phyloP scores from a whole-genome alignment of 2,113 vertebrate species.

The Neodon shergylaensis region DNA sequence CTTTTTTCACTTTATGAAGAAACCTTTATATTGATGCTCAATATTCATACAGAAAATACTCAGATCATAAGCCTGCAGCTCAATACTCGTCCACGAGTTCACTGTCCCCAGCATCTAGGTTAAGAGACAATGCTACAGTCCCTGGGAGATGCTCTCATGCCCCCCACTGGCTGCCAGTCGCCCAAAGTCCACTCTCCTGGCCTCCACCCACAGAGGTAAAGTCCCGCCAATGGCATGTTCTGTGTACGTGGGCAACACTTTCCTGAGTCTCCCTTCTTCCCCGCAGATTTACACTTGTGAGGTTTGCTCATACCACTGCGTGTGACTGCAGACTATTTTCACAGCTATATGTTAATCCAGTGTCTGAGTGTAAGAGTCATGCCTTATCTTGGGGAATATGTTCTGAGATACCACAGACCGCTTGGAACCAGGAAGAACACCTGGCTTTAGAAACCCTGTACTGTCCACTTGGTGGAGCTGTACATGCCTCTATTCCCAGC shows the following conservation, averaged over 20 bases:
- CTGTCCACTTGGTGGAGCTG: neutral
- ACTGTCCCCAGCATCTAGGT: neutral
- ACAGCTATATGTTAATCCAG: neutral
- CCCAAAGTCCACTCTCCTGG: neutral
- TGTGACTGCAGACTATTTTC: neutral
- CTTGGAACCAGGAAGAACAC: too few relatives aligned
- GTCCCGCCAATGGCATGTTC: neutral
- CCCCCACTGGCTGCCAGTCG: neutral
- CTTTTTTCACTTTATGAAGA: slow-evolving; percentile 15
- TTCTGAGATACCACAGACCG: neutral
- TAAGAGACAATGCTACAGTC: neutral
- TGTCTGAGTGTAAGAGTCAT: neutral
- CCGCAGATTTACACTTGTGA: neutral
- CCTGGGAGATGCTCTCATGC: neutral
- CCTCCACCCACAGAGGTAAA: neutral
- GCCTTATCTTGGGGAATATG: neutral
- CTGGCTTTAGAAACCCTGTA: neutral
- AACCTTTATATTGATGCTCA: slow-evolving; percentile 41
- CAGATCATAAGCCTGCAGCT: neutral
- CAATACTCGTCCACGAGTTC: neutral
- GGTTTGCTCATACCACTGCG: neutral
- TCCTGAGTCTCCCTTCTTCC: neutral
- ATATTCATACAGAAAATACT: slow-evolving; percentile 16
- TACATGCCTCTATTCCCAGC: neutral
- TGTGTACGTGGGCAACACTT: neutral